Base-by-base conservation (phyloP, 2,113 vertebrate species). In the Plectropomus leopardus region DNA sequence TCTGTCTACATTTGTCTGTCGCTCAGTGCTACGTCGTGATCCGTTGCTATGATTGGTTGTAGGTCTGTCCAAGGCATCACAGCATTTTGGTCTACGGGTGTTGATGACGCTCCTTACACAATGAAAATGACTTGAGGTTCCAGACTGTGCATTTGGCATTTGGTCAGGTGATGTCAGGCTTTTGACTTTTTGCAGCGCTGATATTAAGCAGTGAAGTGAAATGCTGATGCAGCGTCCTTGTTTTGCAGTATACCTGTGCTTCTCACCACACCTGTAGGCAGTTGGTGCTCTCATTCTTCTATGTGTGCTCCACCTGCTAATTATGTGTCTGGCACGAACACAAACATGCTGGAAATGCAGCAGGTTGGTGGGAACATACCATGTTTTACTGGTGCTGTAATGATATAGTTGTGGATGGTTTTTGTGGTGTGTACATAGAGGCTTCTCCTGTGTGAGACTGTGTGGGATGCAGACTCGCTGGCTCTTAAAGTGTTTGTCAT, bases 231-330 rank as follows among this genome's bases (percentile, higher is more conserved):
- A n/a, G 21, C 24, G n/a, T 23, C 14, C 59, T 32, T 3, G 21
- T 5, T n/a, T 26, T 60, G 80, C 58, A 14, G 72, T 77, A 44
- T 69, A 44, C 50, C 54, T 60, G 57, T 19, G 44, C 2, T 3
- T 50, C 48, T 32, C 40, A 13, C 24, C 65, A 74, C 68, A 40
- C 60, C 78, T 68, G 50, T 0, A 30, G 8, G 14, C 16, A 4
- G 0, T 19, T 47, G 21, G 40, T 9, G 34, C 34, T 58, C 7
- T 23, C n/a, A 50, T 44, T 51, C 19, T 5, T 45, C 48, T 17
- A 32, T 44, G 24, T 42, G 15, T 34, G 51, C 72, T 54, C n/a
- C 59, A 51, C 50, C 72, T 72, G 36, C 19, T 80, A 60, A 82
- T 86, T 76, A 77, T 32, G 9, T 36, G 71, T 66, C 61, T 32